These are phyloP conservation scores for Thunnus maccoyii DNA, from an alignment of 2,113 vertebrate genomes.

Conservation along the genomic window DNA sequence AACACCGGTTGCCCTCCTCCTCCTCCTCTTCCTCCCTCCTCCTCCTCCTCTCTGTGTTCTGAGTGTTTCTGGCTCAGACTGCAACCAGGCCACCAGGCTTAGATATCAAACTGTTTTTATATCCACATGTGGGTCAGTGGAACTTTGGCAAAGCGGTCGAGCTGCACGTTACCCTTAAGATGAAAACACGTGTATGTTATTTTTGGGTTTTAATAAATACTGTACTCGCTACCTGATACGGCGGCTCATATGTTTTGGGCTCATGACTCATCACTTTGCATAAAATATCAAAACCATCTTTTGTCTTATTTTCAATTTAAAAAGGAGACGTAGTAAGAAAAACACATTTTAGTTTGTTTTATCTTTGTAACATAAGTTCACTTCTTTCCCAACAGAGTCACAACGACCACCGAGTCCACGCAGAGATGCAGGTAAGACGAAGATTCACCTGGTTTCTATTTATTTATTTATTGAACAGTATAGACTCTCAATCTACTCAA, in stretches of 20 bases:
- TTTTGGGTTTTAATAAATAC: background rate
- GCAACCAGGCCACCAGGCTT: background rate
- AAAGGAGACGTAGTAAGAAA: too few species aligned
- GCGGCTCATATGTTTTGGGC: background rate
- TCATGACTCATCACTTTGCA: too few species aligned
- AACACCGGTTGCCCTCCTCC: background rate
- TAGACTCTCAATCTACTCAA: too few species aligned
- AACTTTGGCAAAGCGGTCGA: constrained; percentile 19
- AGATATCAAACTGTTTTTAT: constrained; percentile 29
- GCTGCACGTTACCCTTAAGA: background rate
- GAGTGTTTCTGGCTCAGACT: constrained; percentile 25
- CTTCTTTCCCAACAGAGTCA: background rate
- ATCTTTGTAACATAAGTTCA: too few species aligned
- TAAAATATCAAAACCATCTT: too few species aligned
- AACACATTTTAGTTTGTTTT: background rate
- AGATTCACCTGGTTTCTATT: too few species aligned
- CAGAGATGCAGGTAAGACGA: constrained; percentile 42
- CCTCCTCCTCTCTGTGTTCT: background rate
- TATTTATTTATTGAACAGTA: too few species aligned
- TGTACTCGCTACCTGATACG: constrained; percentile 1
- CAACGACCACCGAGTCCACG: background rate
- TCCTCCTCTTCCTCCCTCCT: background rate
- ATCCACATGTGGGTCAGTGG: constrained; percentile 55
- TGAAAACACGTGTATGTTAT: background rate
- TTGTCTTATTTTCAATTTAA: too few species aligned